Evolutionary conservation across 2,888 invertebrate genomes (phyloP), one percentile per base, ranked within the genome.

Genomic region (Chromoteleia sp.): DNA sequence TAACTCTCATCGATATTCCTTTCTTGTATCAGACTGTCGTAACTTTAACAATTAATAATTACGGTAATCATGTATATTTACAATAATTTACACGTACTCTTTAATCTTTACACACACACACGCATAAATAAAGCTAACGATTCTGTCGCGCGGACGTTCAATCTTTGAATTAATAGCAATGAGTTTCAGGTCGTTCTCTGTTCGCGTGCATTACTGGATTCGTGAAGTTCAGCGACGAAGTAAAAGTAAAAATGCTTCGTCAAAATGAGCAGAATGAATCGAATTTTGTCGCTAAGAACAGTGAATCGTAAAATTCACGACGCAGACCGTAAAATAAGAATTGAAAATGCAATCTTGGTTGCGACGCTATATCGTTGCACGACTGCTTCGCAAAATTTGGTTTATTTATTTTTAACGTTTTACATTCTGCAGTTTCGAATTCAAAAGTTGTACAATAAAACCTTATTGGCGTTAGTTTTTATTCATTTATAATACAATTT

Each of bases 251-350:
- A 43, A 14, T 7, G 30, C 7, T 30, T 29, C 54, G 33, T 3
- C 14, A 1, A 33, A 63, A 63, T 21, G 7, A 48, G 12, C 7
- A 2, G 4, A 29, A 45, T 33, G 19, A 25, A 52, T 39, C 17
- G 17, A 33, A 36, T 21, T 54, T 29, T 41, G 30, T 39, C 39
- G 25, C 21, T 10, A 6, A n/a, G 3, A 39, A 45, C 30, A 41
- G 12, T 56, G 30, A n/a, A 30, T 33, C 67, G 54, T 67, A 67
- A 67, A 67, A 25, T 67, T 67, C 41, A 67, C 52, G 52, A 36
- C 29, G 39, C 41, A 10, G 39, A 41, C 33, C 67, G 41, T 67
- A 67, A 67, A 67, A 41, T 14, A 8, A 15, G 19, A 43, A 67
- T 41, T 29, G 36, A 14, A 50, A 36, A 50, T 43, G 25, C 43